Evolutionary conservation across 2,113 vertebrate species (phyloP).

Genomic region (Laticauda colubrina): DNA sequence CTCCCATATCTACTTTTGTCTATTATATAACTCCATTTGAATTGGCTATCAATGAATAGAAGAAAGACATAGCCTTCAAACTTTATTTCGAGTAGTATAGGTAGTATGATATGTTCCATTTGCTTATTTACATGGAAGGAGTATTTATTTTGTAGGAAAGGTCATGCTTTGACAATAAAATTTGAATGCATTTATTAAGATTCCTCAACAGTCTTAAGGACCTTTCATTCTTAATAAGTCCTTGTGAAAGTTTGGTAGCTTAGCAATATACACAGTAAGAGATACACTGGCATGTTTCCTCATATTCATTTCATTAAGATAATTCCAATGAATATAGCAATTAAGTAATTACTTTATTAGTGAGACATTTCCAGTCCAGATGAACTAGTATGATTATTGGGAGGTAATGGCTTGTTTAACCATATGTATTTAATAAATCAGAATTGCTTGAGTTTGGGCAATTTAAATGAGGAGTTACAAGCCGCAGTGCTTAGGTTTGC

Average conservation of each 20-base stretch:
- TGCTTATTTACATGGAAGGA: not conserved
- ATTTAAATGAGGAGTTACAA: not conserved
- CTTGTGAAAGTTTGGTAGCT: not conserved
- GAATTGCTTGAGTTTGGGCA: not conserved
- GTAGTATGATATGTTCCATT: not conserved
- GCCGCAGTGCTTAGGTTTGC: not conserved
- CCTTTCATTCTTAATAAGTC: not conserved
- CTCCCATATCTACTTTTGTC: not conserved
- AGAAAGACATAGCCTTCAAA: not conserved
- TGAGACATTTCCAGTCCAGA: not conserved
- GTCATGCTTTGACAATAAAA: not conserved
- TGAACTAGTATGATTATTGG: not conserved
- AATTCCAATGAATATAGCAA: not conserved
- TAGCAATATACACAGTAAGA: not conserved
- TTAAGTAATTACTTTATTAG: not conserved
- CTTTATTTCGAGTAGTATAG: not conserved
- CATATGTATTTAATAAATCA: not conserved
- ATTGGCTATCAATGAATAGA: not conserved
- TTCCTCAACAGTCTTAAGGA: not conserved
- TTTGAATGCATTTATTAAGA: not conserved
- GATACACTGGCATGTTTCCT: conserved; percentile 12
- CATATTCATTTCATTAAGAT: not conserved
- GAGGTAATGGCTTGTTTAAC: not conserved
- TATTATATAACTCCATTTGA: not conserved
- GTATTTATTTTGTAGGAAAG: not conserved